A percentile compares a stretch with the other conserved stretches of the same genome.
Conservation (phyloP, 2,888 invertebrate genomes). For the Escarpia spicata region DNA sequence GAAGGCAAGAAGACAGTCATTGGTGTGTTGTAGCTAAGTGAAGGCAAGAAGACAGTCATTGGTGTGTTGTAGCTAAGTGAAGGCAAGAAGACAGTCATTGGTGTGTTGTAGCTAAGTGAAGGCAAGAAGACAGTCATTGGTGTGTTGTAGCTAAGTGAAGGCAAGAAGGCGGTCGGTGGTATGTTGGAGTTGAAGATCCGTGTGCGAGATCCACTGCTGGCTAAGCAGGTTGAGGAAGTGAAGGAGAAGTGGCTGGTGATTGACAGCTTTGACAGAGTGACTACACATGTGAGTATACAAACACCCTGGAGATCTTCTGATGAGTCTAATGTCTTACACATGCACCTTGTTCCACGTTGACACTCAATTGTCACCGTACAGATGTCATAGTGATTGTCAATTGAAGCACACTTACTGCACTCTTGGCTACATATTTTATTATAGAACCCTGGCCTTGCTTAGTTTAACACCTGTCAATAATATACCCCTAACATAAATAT, state of each 20-base stretch:
- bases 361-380: too few relatives aligned
- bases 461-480: too few relatives aligned
- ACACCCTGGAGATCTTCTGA: not conserved
- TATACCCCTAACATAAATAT: too few relatives aligned
- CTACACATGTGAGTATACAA: not conserved
- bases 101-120: constrained; percentile 6
- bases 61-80: constrained; percentile 4
- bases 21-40: not conserved
- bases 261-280: constrained; percentile 63
- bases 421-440: not conserved
- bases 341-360: not conserved
- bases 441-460: too few relatives aligned
- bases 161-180: constrained; percentile 86
- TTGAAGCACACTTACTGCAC: not conserved
- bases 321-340: not conserved
- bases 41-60: not conserved
- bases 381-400: too few relatives aligned
- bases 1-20: not conserved
- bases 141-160: constrained; percentile 82
- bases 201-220: constrained; percentile 84
- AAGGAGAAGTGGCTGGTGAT: constrained; percentile 93
- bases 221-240: constrained; percentile 88
- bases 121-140: not conserved
- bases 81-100: not conserved
- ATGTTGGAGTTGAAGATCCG: constrained; percentile 89